Evolutionary conservation across 2,888 invertebrate genomes (phyloP).

Genomic region (Xanthorhoe designata): DNA sequence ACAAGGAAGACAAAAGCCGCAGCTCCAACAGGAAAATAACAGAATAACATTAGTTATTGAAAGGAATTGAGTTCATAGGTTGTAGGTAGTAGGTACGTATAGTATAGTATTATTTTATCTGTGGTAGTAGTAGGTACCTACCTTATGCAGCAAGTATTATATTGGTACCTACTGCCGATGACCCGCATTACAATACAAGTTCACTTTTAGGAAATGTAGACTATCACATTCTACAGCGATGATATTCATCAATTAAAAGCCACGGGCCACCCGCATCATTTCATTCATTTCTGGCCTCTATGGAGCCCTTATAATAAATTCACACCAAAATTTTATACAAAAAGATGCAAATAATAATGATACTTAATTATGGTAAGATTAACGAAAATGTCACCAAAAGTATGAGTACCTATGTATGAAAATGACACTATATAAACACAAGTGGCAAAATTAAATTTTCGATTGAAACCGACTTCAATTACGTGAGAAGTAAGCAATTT

Average conservation of each 20-base stretch:
- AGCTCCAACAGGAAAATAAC: slow-evolving; percentile 25
- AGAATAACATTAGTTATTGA: slow-evolving; percentile 17
- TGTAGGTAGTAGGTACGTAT: too few species aligned
- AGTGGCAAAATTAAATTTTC: too few species aligned
- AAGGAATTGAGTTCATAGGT: slow-evolving; percentile 5
- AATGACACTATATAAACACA: too few species aligned
- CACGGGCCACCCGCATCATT: slow-evolving; percentile 38
- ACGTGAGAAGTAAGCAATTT: too few species aligned
- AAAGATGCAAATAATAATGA: too few species aligned
- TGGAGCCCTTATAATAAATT: slow-evolving; percentile 5
- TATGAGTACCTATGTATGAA: too few species aligned
- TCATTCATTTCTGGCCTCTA: slow-evolving; percentile 4
- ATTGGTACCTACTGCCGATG: not conserved
- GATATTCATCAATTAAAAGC: slow-evolving; percentile 28
- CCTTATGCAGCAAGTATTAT: not conserved
- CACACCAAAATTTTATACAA: not conserved
- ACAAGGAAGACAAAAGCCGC: slow-evolving; percentile 15
- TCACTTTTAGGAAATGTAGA: slow-evolving; percentile 34
- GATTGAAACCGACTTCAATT: too few species aligned
- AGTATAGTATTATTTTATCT: too few species aligned
- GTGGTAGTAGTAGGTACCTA: too few species aligned
- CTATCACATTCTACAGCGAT: slow-evolving; percentile 31
- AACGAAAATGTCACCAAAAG: too few species aligned
- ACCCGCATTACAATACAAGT: slow-evolving; percentile 15
- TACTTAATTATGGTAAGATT: too few species aligned